A percentile compares a stretch with the other conserved stretches of the same genome.
Evolutionary conservation across 2,113 vertebrate genomes (phyloP).

Genomic region (Chrysemys picta): DNA sequence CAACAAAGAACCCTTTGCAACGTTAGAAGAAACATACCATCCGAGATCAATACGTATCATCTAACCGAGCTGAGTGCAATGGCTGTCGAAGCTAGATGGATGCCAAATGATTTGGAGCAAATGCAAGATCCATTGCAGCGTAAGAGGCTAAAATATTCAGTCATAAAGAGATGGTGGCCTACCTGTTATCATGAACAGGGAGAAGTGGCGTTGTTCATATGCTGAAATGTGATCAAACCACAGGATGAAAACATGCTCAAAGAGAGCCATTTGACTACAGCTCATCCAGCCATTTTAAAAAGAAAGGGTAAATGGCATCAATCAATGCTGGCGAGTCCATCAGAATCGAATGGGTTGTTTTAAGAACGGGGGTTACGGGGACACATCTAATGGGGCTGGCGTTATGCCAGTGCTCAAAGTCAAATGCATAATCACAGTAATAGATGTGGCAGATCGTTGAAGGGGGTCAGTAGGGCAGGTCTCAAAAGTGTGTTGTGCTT

Average conservation of each 20-base stretch:
- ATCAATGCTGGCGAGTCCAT: not conserved
- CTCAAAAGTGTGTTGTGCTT: not conserved
- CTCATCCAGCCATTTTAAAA: not conserved
- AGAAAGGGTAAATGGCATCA: not conserved
- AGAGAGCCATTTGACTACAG: not conserved
- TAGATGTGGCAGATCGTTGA: not conserved
- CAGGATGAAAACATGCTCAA: fast-evolving
- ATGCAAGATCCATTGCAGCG: fast-evolving
- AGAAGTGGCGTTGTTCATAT: not conserved
- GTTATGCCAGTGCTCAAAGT: not conserved
- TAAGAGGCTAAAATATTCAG: fast-evolving
- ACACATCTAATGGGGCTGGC: not conserved
- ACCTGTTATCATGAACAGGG: not conserved
- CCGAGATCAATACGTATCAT: not conserved
- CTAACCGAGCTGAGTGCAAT: fast-evolving
- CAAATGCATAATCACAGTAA: not conserved
- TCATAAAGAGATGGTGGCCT: fast-evolving
- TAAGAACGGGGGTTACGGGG: not conserved
- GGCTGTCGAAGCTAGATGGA: not conserved
- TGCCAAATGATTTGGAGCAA: not conserved
- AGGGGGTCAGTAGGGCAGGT: not conserved
- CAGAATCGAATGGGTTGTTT: not conserved
- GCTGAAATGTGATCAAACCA: not conserved
- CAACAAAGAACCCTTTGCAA: not conserved
- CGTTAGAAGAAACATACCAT: not conserved